These are phyloP conservation scores for Lindbergichthys nudifrons DNA, from an alignment of 2,797 vertebrate species.

Conservation along the genomic window DNA sequence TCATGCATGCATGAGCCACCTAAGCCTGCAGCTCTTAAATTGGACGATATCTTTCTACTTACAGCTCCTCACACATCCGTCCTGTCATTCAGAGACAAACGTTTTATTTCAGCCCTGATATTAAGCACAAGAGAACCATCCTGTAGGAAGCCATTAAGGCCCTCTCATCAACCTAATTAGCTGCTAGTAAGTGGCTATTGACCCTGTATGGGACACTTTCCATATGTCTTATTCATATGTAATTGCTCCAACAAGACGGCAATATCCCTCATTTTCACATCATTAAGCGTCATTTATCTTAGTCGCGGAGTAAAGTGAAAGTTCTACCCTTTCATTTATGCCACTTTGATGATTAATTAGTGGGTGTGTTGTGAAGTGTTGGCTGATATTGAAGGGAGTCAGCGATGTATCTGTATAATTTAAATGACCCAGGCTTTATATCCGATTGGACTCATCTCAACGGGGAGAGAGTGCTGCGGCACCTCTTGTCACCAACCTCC, in stretches of 20 bases:
- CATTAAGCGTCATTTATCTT: conserved; percentile 69
- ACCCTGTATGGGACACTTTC: conserved; percentile 63
- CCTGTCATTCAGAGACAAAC: conserved; percentile 42
- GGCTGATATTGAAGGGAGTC: conserved; percentile 35
- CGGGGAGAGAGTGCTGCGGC: conserved; percentile 2
- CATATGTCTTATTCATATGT: conserved; percentile 73
- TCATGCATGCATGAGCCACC: neutral
- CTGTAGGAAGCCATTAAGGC: conserved; percentile 70
- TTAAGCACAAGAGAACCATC: conserved; percentile 45
- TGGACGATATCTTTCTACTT: conserved; percentile 37
- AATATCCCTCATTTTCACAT: conserved; percentile 72
- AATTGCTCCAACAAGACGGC: conserved; percentile 67
- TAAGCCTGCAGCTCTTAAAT: conserved; percentile 22
- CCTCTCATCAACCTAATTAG: conserved; percentile 75
- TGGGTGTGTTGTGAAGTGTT: conserved; percentile 46
- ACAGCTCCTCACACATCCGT: conserved; percentile 39
- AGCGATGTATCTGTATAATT: conserved; percentile 29
- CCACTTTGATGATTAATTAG: conserved; percentile 64
- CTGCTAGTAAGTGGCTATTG: conserved; percentile 69
- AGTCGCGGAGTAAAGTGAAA: conserved; percentile 49
- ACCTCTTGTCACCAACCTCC: conserved; percentile 29
- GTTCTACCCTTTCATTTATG: conserved; percentile 56
- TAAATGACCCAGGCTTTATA: conserved; percentile 35
- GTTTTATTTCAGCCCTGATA: conserved; percentile 43
- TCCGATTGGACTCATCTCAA: conserved; percentile 29